Conservation (phyloP, 2,888 invertebrate genomes). For the Drosophila monieri region DNA sequence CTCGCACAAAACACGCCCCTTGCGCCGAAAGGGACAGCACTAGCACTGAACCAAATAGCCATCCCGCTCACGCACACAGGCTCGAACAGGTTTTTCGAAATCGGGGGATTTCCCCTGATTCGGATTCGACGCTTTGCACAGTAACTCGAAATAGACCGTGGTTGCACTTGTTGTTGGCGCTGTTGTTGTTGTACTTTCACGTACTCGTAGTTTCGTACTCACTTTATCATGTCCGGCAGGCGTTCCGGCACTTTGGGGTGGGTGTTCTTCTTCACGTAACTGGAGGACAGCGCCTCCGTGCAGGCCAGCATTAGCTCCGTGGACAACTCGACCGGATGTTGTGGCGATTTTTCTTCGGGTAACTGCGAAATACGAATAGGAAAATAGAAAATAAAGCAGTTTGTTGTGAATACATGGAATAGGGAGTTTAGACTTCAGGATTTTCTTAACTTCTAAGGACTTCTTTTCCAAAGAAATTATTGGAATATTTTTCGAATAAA, state of each 20-base stretch:
- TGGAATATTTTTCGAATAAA: no score
- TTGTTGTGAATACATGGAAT: background rate
- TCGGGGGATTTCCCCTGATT: conserved; percentile 28
- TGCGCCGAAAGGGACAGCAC: conserved; percentile 16
- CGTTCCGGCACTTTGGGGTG: conserved; percentile 84
- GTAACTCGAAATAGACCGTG: conserved; percentile 13
- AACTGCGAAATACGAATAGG: conserved; percentile 69
- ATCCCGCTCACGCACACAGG: conserved; percentile 22
- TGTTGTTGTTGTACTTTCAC: conserved; percentile 3
- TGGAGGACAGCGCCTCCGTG: conserved; percentile 84
- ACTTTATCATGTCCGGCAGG: conserved; percentile 84
- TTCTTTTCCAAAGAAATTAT: background rate
- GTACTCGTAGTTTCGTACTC: conserved; percentile 65
- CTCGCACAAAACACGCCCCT: conserved; percentile 64
- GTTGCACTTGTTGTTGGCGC: conserved; percentile 34
- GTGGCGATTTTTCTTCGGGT: conserved; percentile 84
- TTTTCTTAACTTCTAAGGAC: background rate
- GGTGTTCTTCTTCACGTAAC: conserved; percentile 83
- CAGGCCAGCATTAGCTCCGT: conserved; percentile 84
- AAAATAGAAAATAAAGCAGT: conserved; percentile 15
- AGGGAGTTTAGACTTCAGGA: background rate
- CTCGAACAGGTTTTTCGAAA: conserved; percentile 66
- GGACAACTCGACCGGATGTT: conserved; percentile 84
- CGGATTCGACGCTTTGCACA: conserved; percentile 22
- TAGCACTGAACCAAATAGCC: background rate